Evolutionary conservation across 2,113 vertebrate genomes (phyloP).

Genomic region (Saimiri boliviensis): DNA sequence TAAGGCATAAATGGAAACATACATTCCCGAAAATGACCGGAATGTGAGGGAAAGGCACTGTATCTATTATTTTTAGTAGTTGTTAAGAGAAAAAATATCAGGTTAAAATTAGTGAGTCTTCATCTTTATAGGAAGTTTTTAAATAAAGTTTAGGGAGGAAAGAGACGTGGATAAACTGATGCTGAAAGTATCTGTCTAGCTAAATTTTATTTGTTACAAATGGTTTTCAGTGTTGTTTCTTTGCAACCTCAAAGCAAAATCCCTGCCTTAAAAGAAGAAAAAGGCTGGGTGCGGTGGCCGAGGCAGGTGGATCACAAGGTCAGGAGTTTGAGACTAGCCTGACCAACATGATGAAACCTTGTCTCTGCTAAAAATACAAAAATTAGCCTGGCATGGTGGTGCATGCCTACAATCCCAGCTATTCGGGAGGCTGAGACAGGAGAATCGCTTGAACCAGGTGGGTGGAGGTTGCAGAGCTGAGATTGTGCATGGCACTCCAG

Average conservation of each 20-base stretch:
- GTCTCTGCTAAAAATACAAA: no score
- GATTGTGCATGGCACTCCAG: no score
- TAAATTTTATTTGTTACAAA: slow-evolving; percentile 34
- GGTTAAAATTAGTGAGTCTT: background rate
- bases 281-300: fast-evolving
- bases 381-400: no score
- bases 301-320: no score
- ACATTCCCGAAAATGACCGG: background rate
- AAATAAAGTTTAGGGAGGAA: background rate
- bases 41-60: background rate
- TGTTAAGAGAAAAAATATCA: background rate
- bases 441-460: no score
- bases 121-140: background rate
- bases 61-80: background rate
- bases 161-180: background rate
- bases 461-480: no score
- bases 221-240: background rate
- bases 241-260: background rate
- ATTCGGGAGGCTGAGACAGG: no score
- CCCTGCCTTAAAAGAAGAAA: background rate
- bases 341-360: no score
- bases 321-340: no score
- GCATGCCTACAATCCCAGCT: no score
- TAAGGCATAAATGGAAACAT: background rate
- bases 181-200: background rate